Evolutionary conservation across 2,888 invertebrate genomes (phyloP), one percentile per base, ranked within the genome.

Genomic region (Pelosia muscerda): DNA sequence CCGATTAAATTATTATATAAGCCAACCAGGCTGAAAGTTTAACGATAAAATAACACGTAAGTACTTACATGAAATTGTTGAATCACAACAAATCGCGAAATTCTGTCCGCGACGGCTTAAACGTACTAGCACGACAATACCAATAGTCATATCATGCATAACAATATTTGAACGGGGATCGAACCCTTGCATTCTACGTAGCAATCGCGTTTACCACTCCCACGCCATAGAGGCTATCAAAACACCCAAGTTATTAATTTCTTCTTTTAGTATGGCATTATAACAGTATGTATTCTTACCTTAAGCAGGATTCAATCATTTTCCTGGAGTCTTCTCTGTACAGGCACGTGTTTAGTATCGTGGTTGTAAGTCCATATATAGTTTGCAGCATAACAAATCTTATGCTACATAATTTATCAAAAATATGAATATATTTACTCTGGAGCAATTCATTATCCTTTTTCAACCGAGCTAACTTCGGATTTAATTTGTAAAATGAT

Each of bases 1-100:
- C 95, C 94, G 61, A 96, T 88, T 57, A 96, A 90, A 69, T 95
- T 94, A 81, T 97, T 97, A 86, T 96, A 96, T 71, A 95, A 93
- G 65, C 95, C 95, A 4, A 96, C 95, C 79, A 97, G 91, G 82
- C 97, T 97, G 89, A 66, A 95, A 95, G 65, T 65, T 42, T 38
- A 69, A n/a, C 6, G 28, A 10, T 25, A 55, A 22, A 23, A 23
- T 34, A 34, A 5, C 31, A 9, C 31, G 31, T n/a, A n/a, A n/a
- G n/a, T n/a, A n/a, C 19, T 2, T 42, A 4, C n/a, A 15, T 25
- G 19, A 5, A 31, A 11, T 5, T 0, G 15, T 19, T 0, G 56
- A 26, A 56, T 1, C 54, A 19, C 15, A 42, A 42, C 19, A 42
- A 42, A 42, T 19, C 15, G 19, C 5, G 42, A 19, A 42, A 42